Percentiles rank a stretch among this genome's conserved stretches.
These are phyloP conservation scores for Microcebus lehilahytsara DNA, from an alignment of 2,113 vertebrate species.

Conservation along the genomic window DNA sequence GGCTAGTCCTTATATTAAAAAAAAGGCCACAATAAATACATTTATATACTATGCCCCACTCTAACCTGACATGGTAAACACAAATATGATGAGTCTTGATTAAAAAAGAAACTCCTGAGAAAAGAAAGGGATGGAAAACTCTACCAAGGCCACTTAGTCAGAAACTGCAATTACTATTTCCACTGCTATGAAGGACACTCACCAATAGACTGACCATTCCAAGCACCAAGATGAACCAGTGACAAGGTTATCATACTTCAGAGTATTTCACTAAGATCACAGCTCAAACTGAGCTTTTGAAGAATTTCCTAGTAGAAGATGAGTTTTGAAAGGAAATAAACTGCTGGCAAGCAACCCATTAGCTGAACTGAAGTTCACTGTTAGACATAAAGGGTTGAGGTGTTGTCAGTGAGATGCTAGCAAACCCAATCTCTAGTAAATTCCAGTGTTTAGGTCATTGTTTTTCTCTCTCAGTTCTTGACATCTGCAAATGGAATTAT, in stretches of 20 bases:
- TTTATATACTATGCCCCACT: constrained; percentile 42
- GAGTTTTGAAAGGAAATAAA: not conserved
- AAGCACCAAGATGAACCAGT: constrained; percentile 2
- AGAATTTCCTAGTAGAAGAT: not conserved
- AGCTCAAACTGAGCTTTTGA: not conserved
- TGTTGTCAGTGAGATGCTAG: not conserved
- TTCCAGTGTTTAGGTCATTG: constrained; percentile 40
- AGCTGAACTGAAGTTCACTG: not conserved
- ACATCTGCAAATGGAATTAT: constrained; percentile 47
- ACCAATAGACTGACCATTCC: not conserved
- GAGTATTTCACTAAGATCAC: not conserved
- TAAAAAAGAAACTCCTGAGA: constrained; percentile 69
- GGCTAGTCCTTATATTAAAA: constrained; percentile 42
- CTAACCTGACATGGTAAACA: constrained; percentile 53
- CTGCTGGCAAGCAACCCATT: not conserved
- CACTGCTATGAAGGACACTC: not conserved
- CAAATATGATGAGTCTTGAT: constrained; percentile 41
- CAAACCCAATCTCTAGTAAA: not conserved
- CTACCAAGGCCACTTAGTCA: constrained; percentile 72
- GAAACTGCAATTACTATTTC: not conserved
- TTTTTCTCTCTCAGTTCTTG: not conserved
- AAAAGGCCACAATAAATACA: constrained; percentile 74
- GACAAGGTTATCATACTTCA: constrained; percentile 18
- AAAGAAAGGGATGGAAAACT: constrained; percentile 66
- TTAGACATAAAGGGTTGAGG: not conserved